phyloP scores from a whole-genome alignment of 1,140 invertebrate species.

The Tetramorium simillimum region DNA sequence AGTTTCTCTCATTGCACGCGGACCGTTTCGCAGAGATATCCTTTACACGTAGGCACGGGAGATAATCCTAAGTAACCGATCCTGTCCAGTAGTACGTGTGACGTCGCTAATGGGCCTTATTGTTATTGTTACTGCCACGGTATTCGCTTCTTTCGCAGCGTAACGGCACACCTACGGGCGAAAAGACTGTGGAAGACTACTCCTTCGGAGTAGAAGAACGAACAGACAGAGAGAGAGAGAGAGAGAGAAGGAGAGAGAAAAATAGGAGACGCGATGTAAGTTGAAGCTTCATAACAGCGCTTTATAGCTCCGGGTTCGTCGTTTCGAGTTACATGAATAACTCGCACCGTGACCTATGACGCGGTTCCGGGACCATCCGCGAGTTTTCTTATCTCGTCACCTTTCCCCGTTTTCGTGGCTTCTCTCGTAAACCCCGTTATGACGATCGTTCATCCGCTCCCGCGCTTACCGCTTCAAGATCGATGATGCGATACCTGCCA shows the following conservation, averaged over 20 bases:
- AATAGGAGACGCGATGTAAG: conserved; percentile 29
- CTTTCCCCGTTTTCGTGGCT: conserved; percentile 63
- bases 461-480: conserved; percentile 39
- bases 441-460: conserved; percentile 67
- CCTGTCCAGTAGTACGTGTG: conserved; percentile 57
- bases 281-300: conserved; percentile 38
- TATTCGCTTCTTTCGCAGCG: conserved; percentile 14
- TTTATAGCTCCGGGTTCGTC: conserved; percentile 69
- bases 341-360: conserved; percentile 71
- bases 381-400: conserved; percentile 68
- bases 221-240: not conserved
- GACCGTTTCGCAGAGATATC: conserved; percentile 33
- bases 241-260: not conserved
- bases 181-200: conserved; percentile 15
- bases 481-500: conserved; percentile 43
- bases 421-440: conserved; percentile 61
- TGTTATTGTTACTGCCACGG: conserved; percentile 27
- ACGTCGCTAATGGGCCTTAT: conserved; percentile 31
- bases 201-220: not conserved
- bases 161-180: conserved; percentile 65
- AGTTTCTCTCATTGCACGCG: conserved; percentile 4
- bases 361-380: conserved; percentile 58
- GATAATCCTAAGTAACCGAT: conserved; percentile 69
- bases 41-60: conserved; percentile 43
- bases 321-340: conserved; percentile 76